Evolutionary conservation across 2,113 vertebrate genomes (phyloP), one percentile per base, ranked within the genome.

Genomic region (Eptesicus fuscus): DNA sequence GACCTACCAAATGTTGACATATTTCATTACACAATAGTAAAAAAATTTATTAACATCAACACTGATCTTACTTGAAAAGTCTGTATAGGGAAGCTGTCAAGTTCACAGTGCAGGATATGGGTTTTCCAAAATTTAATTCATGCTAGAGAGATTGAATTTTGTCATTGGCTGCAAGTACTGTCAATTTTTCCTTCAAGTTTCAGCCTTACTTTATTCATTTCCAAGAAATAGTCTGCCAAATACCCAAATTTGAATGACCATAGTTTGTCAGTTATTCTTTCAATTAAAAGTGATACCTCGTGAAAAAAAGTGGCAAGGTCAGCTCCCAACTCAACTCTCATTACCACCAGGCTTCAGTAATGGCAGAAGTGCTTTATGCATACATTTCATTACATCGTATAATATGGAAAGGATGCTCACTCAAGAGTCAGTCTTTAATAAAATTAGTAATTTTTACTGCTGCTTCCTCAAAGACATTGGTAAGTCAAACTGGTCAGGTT

Each of bases 61-160:
- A 56, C 22, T 37, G 70, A 83, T 73, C n/a, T 78, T 83, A 30
- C 78, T 70, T 92, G 69, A 74, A 76, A 91, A 89, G 65, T 53
- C 28, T 23, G 2, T 91, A 40, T 78, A 61, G 49, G 32, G 42
- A 83, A 89, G 30, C 82, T 78, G 61, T 87, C 84, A 91, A 7
- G 28, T 83, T 89, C 44, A 59, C 22, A 65, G 56, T 7, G 42
- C 30, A 89, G 63, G 40, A 53, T 73, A n/a, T 9, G 70, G 28
- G 70, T 91, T 83, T 90, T 79, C 79, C 44, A 89, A 83, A 93
- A 78, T 90, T 90, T 95, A 83, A 74, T 76, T 53, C 56, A 59
- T 83, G 16, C 85, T 56, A 32, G 67, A 88, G 88, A 85, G 53
- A 87, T 95, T 80, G 88, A 71, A 28, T 93, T 93, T 94, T 83